Conservation (phyloP, 2,113 vertebrate species). For the Centropus bengalensis region DNA sequence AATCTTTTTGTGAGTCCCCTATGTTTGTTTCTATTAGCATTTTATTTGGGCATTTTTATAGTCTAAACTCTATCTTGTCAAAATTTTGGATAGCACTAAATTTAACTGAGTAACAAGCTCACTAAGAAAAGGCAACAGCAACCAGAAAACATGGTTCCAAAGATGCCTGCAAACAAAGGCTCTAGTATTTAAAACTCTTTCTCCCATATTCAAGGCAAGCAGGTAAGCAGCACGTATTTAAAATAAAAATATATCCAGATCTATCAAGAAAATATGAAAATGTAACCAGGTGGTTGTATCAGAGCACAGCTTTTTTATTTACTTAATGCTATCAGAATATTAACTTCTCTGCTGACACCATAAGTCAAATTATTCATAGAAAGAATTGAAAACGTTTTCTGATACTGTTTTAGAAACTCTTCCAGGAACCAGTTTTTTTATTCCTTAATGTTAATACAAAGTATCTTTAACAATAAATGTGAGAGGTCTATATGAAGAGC, state of each 20-base stretch:
- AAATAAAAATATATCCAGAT: background rate
- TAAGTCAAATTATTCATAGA: background rate
- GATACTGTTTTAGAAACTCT: background rate
- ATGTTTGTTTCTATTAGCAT: background rate
- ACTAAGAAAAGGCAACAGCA: background rate
- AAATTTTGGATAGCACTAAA: background rate
- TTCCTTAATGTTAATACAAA: background rate
- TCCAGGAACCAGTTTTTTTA: background rate
- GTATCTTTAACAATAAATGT: background rate
- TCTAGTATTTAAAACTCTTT: background rate
- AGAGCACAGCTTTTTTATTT: background rate
- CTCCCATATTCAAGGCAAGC: background rate
- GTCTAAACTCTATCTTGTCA: background rate
- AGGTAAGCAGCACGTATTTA: background rate
- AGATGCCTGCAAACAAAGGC: background rate
- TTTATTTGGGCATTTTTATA: background rate
- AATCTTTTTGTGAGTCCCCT: background rate
- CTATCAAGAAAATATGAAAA: constrained; percentile 1
- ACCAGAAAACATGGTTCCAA: background rate
- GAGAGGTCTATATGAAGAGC: background rate
- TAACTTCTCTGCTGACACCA: background rate
- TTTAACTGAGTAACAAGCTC: background rate
- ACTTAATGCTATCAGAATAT: background rate
- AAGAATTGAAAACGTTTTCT: background rate
- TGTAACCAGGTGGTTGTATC: background rate